Conservation (phyloP, 2,113 vertebrate species). For the Nymphicus hollandicus region DNA sequence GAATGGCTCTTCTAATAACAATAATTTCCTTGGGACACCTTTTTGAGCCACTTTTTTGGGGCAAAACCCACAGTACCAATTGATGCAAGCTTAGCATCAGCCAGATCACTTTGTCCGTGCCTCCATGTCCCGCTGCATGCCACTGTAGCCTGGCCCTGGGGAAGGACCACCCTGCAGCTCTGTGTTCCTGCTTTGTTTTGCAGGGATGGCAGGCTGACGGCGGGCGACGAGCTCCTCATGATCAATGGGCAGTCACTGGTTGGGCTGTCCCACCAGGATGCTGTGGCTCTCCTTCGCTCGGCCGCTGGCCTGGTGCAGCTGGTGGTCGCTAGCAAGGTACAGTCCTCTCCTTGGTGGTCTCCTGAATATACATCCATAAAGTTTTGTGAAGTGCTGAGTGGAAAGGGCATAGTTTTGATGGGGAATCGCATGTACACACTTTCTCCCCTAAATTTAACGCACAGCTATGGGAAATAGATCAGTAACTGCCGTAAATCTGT, state of each 20-base stretch:
- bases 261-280: constrained; percentile 93
- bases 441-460: neutral
- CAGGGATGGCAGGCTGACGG: constrained; percentile 90
- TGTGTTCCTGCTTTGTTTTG: constrained; percentile 7
- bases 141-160: fast-evolving
- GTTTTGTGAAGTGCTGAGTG: neutral
- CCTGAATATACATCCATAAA: neutral
- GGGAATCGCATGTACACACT: fast-evolving
- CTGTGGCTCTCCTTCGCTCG: constrained; percentile 86
- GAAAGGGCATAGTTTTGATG: neutral
- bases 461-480: neutral
- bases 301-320: constrained; percentile 87
- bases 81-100: neutral
- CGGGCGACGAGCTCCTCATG: constrained; percentile 91
- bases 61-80: neutral
- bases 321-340: constrained; percentile 91
- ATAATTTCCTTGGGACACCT: neutral
- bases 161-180: neutral
- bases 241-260: constrained; percentile 92
- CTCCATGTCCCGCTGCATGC: fast-evolving
- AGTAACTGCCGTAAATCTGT: neutral
- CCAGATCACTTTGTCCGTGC: neutral
- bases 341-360: neutral
- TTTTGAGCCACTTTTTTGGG: neutral
- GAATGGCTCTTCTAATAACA: neutral